phyloP scores from a whole-genome alignment of 1,140 invertebrate species.

The Lepidurus packardi region DNA sequence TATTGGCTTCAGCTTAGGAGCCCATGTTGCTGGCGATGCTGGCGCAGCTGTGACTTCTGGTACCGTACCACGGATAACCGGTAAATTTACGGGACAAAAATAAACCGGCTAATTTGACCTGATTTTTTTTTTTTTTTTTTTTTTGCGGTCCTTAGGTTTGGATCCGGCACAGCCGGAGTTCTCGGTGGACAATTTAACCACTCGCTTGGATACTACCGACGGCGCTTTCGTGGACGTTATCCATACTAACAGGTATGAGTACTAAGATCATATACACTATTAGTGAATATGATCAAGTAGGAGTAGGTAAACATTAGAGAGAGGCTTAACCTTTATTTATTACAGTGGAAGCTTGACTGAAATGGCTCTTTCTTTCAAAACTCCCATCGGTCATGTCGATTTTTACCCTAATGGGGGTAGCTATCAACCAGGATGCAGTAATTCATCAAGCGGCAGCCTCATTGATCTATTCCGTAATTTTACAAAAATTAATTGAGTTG shows the following conservation, averaged over 20 bases:
- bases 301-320: conserved; percentile 47
- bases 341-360: conserved; percentile 42
- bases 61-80: conserved; percentile 35
- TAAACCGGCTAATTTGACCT: background rate
- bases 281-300: conserved; percentile 50
- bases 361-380: conserved; percentile 51
- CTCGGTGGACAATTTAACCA: conserved; percentile 44
- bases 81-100: conserved; percentile 21
- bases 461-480: conserved; percentile 39
- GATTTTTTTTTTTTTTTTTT: background rate
- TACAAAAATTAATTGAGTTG: conserved; percentile 20
- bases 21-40: conserved; percentile 42
- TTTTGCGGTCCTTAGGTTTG: conserved; percentile 46
- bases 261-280: conserved; percentile 46
- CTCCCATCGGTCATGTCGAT: conserved; percentile 52
- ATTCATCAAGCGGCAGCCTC: conserved; percentile 32
- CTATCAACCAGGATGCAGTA: conserved; percentile 59
- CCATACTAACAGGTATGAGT: conserved; percentile 48
- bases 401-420: conserved; percentile 60
- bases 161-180: conserved; percentile 54
- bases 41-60: conserved; percentile 38
- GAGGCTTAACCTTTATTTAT: conserved; percentile 46
- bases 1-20: conserved; percentile 44
- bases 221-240: conserved; percentile 53
- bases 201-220: conserved; percentile 46